A percentile compares a stretch with the other conserved stretches of the same genome.
Evolutionary conservation across 2,888 invertebrate species (phyloP).

Genomic region (Drosophila mimetica): DNA sequence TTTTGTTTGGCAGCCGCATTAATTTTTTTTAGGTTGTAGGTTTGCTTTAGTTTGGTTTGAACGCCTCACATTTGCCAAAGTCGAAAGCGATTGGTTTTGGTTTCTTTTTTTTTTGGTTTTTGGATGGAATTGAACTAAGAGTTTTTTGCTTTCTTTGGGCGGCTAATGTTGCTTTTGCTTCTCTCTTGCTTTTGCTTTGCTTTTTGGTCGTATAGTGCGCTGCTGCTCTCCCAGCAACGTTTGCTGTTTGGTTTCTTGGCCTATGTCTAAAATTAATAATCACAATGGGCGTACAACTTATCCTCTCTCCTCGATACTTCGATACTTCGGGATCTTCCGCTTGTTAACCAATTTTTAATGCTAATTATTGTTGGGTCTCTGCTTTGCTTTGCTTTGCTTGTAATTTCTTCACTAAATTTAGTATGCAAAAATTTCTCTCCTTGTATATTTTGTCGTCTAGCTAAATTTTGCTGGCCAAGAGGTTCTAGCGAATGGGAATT

Average conservation of each 20-base stretch:
- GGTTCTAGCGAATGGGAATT: slow-evolving; percentile 37
- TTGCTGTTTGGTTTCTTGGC: slow-evolving; percentile 40
- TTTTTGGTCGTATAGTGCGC: slow-evolving; percentile 56
- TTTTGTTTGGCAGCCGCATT: slow-evolving; percentile 19
- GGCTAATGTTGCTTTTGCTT: slow-evolving; percentile 78
- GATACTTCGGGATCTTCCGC: slow-evolving; percentile 31
- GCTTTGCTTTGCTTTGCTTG: slow-evolving; percentile 17
- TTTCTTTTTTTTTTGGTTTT: no score
- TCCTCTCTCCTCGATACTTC: slow-evolving; percentile 36
- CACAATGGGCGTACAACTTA: slow-evolving; percentile 80
- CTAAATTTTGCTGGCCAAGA: slow-evolving; percentile 70
- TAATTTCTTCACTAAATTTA: slow-evolving; percentile 24
- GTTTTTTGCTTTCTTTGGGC: slow-evolving; percentile 67
- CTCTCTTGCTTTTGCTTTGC: slow-evolving; percentile 11
- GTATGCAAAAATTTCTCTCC: slow-evolving; percentile 30
- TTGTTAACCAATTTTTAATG: slow-evolving; percentile 65
- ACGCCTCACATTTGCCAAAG: slow-evolving; percentile 9
- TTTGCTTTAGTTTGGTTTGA: slow-evolving; percentile 4
- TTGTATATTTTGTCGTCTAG: slow-evolving; percentile 47
- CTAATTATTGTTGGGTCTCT: slow-evolving; percentile 72
- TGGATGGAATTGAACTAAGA: slow-evolving; percentile 73
- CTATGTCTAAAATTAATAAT: slow-evolving; percentile 83
- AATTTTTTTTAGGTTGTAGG: no score
- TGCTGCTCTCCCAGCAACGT: slow-evolving; percentile 17
- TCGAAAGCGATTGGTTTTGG: slow-evolving; percentile 13